Evolutionary conservation across 2,888 invertebrate genomes (phyloP).

Genomic region (Oxycera nigricornis): DNA sequence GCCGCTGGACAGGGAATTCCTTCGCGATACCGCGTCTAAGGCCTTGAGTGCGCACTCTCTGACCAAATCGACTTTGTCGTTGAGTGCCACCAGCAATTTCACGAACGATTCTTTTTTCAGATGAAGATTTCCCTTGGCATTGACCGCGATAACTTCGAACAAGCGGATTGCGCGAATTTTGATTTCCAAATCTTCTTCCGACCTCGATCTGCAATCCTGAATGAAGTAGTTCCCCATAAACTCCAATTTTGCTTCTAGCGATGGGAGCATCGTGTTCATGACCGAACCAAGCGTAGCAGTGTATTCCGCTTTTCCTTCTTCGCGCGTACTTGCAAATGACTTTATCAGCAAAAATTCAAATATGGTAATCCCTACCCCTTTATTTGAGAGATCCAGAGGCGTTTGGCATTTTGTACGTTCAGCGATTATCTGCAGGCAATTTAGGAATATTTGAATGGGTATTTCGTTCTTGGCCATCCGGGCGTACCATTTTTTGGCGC

Average conservation of each 20-base stretch:
- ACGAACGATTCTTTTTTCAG: slow-evolving; percentile 50
- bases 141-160: slow-evolving; percentile 52
- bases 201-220: slow-evolving; percentile 48
- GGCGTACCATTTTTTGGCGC: slow-evolving; percentile 56
- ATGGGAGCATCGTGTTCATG: slow-evolving; percentile 62
- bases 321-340: slow-evolving; percentile 44
- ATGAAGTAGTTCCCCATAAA: slow-evolving; percentile 68
- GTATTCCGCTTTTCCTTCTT: slow-evolving; percentile 52
- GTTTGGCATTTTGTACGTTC: neutral
- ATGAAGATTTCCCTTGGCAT: slow-evolving; percentile 28
- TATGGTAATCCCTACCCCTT: slow-evolving; percentile 49
- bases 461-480: slow-evolving; percentile 63
- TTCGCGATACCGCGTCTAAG: slow-evolving; percentile 60
- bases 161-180: slow-evolving; percentile 64
- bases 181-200: slow-evolving; percentile 62
- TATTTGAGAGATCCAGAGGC: neutral
- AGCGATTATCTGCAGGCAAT: slow-evolving; percentile 47
- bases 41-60: slow-evolving; percentile 67
- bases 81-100: slow-evolving; percentile 64
- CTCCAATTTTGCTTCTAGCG: slow-evolving; percentile 63
- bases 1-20: slow-evolving; percentile 36
- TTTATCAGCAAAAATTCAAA: slow-evolving; percentile 50
- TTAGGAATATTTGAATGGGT: slow-evolving; percentile 66
- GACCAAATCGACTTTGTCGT: slow-evolving; percentile 65
- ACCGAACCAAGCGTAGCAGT: slow-evolving; percentile 59